These are phyloP conservation scores for Galago senegalensis DNA, from an alignment of 2,797 vertebrate species.

Conservation along the genomic window DNA sequence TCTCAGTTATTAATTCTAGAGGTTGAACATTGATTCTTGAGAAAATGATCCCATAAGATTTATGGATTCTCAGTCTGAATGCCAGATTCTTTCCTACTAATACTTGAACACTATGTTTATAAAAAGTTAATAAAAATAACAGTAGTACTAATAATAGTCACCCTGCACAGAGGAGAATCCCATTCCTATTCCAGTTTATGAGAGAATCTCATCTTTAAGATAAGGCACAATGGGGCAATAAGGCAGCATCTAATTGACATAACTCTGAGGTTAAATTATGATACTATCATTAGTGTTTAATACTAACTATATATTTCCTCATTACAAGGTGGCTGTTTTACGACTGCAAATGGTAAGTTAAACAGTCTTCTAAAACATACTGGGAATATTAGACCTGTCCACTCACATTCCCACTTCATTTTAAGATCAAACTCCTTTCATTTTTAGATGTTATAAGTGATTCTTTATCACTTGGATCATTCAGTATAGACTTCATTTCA, in stretches of 20 bases:
- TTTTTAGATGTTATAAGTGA: background rate
- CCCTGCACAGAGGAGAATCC: background rate
- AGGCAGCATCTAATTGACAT: background rate
- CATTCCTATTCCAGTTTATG: background rate
- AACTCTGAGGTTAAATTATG: background rate
- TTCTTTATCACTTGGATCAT: background rate
- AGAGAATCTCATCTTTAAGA: background rate
- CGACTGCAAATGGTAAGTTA: background rate
- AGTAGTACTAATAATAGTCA: background rate
- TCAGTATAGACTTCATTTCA: background rate
- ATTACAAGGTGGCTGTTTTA: background rate
- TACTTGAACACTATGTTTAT: background rate
- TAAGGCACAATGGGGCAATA: background rate
- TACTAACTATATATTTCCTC: background rate
- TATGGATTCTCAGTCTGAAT: conserved; percentile 34
- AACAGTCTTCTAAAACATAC: background rate
- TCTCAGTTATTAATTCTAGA: conserved; percentile 12
- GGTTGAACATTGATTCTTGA: background rate
- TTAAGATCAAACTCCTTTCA: background rate
- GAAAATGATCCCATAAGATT: background rate
- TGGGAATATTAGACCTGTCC: background rate
- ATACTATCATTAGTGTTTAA: background rate
- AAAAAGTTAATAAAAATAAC: background rate
- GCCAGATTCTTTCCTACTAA: conserved; percentile 5
- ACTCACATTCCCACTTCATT: background rate